Evolutionary conservation across 2,888 invertebrate species (phyloP).

Genomic region (Xestia sexstrigata): DNA sequence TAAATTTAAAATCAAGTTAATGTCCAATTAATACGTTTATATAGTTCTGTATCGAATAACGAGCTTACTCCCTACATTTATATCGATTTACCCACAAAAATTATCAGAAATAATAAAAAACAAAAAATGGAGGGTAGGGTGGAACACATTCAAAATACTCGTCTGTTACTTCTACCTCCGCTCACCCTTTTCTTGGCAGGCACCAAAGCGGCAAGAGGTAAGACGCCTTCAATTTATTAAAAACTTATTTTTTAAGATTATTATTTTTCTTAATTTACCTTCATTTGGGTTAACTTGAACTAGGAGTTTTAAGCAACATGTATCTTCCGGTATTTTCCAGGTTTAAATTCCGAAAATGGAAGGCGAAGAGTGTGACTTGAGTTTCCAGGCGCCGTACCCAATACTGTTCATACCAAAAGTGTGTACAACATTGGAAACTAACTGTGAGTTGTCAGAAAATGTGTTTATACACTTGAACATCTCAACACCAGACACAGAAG

Average conservation of each 20-base stretch:
- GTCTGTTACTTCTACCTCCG: conserved; percentile 72
- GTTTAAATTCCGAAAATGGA: conserved; percentile 75
- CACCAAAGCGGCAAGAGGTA: conserved; percentile 80
- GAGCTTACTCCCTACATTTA: not conserved
- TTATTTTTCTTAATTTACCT: conserved; percentile 77
- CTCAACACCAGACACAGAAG: conserved; percentile 79
- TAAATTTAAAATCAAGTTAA: conserved; percentile 34
- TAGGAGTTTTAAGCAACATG: conserved; percentile 57
- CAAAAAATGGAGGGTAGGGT: conserved; percentile 71
- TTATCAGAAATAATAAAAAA: conserved; percentile 34
- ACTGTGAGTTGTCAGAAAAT: conserved; percentile 78
- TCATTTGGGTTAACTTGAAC: conserved; percentile 66
- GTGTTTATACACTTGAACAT: conserved; percentile 82
- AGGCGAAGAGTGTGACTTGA: conserved; percentile 64
- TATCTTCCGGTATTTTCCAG: conserved; percentile 68
- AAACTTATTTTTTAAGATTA: conserved; percentile 62
- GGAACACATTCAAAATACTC: conserved; percentile 59
- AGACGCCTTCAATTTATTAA: conserved; percentile 73
- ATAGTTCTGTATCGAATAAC: conserved; percentile 7
- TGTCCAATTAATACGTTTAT: not conserved
- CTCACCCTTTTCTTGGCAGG: conserved; percentile 66
- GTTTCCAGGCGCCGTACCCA: conserved; percentile 76
- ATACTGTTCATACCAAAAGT: conserved; percentile 82
- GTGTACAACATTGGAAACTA: conserved; percentile 79
- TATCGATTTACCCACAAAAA: conserved; percentile 37